phyloP scores from a whole-genome alignment of 2,797 vertebrate species.

The Tapirus indicus region DNA sequence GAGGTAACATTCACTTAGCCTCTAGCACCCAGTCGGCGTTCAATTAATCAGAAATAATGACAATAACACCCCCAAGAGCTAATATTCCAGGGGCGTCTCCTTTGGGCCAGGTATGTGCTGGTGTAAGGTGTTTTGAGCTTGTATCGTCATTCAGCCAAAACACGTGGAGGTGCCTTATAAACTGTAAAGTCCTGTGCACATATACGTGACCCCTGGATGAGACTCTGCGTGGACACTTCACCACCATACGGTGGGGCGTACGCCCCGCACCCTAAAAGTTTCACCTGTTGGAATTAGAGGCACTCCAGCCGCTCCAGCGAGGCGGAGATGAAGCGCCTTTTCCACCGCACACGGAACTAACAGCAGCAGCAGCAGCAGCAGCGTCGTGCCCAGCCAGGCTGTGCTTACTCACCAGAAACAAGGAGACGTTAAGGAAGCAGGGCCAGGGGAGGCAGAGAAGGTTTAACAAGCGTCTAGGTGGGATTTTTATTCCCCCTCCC shows the following conservation, averaged over 20 bases:
- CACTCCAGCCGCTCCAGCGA: constrained; percentile 21
- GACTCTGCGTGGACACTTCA: neutral
- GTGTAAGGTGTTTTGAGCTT: neutral
- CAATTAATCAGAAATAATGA: neutral
- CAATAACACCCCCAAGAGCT: neutral
- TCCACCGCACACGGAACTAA: constrained; percentile 84
- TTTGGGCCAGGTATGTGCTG: no score
- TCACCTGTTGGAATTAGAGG: neutral
- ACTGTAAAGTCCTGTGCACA: neutral
- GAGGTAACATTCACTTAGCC: neutral
- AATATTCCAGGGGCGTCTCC: neutral
- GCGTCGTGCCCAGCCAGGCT: constrained; percentile 68
- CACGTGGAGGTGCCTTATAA: neutral
- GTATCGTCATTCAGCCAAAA: neutral
- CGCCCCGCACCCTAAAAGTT: fast-evolving
- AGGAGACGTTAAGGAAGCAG: neutral
- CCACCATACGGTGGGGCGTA: no score
- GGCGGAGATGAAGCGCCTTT: constrained; percentile 60
- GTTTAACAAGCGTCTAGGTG: constrained; percentile 63
- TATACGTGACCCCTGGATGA: neutral
- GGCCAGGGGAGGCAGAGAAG: neutral
- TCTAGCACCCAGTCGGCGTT: neutral
- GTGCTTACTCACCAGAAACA: constrained; percentile 58
- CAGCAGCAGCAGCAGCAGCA: constrained; percentile 46
- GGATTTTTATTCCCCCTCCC: neutral